phyloP scores from a whole-genome alignment of 92 coral and sea anemone genomes.

The Heteractis magnifica region DNA sequence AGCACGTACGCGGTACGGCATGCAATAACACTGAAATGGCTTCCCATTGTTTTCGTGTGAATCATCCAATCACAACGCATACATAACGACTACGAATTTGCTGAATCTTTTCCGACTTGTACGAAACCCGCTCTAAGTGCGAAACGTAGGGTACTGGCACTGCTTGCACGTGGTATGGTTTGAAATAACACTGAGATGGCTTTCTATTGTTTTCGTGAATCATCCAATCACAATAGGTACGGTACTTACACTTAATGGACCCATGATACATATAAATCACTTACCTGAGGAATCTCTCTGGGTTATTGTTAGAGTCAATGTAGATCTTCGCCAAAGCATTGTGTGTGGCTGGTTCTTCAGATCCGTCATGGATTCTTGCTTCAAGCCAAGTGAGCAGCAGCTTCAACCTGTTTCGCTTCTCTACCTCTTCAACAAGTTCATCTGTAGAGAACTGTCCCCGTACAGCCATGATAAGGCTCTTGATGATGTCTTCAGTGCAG shows the following conservation, averaged over 20 bases:
- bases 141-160: no score
- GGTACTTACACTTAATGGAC: neutral
- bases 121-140: no score
- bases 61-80: no score
- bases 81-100: no score
- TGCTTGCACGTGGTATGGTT: no score
- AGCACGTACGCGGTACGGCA: no score
- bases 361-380: constrained; percentile 96
- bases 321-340: constrained; percentile 98
- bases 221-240: no score
- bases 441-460: constrained; percentile 99
- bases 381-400: constrained; percentile 93
- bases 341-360: constrained; percentile 99
- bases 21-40: no score
- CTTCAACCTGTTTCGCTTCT: constrained; percentile 90
- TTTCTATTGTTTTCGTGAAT: no score
- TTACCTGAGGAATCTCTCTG: constrained; percentile 96
- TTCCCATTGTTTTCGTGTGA: no score
- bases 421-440: constrained; percentile 97
- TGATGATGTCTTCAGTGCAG: constrained; percentile 94
- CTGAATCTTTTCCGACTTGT: no score
- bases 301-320: constrained; percentile 96
- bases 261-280: neutral
- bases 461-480: constrained; percentile 95
- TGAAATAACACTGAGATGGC: no score